These are phyloP conservation scores for Agrotis puta DNA, from an alignment of 2,888 invertebrate species.

Conservation along the genomic window DNA sequence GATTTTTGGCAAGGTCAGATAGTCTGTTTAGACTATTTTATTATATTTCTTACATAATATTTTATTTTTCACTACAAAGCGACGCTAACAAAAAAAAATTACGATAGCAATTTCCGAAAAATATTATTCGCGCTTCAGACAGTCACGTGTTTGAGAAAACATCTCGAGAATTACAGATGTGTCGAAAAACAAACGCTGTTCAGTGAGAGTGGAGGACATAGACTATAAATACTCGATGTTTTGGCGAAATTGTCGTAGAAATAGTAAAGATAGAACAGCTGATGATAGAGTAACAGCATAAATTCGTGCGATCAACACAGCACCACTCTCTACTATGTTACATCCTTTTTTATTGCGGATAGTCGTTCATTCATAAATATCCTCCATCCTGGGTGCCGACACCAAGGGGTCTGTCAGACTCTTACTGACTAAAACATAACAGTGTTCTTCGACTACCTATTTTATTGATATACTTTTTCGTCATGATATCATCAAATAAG, in stretches of 20 bases:
- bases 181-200: slow-evolving; percentile 44
- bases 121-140: slow-evolving; percentile 24
- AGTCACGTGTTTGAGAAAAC: slow-evolving; percentile 28
- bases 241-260: slow-evolving; percentile 6
- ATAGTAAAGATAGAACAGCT: not conserved
- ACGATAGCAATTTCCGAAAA: slow-evolving; percentile 26
- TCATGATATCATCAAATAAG: too few relatives aligned
- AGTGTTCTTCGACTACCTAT: too few relatives aligned
- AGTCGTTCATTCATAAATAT: too few relatives aligned
- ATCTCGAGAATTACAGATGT: slow-evolving; percentile 14
- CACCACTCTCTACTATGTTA: not conserved
- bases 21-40: not conserved
- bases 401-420: too few relatives aligned
- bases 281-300: not conserved
- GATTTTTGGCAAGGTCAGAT: not conserved
- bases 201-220: slow-evolving; percentile 10
- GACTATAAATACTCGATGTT: slow-evolving; percentile 21
- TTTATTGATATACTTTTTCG: too few relatives aligned
- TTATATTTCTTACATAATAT: slow-evolving; percentile 13
- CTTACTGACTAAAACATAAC: too few relatives aligned
- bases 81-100: slow-evolving; percentile 26
- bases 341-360: too few relatives aligned
- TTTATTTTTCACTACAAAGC: slow-evolving; percentile 4
- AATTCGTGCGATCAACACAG: not conserved
- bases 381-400: too few relatives aligned